A percentile compares a stretch with the other conserved stretches of the same genome.
phyloP scores from a whole-genome alignment of 2,888 invertebrate genomes.

The Acholoe squamosa region DNA sequence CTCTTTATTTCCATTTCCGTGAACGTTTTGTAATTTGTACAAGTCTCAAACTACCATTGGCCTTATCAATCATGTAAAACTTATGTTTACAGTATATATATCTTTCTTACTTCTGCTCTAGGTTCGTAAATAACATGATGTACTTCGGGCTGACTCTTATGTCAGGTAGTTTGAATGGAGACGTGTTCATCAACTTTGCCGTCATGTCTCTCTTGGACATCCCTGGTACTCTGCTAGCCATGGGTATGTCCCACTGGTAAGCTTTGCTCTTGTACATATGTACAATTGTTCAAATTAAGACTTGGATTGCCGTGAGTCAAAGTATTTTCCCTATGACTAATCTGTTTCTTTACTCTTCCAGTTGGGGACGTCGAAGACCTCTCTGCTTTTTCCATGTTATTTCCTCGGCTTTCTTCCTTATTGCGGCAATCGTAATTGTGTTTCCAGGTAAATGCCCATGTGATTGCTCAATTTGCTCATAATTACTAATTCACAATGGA shows the following conservation, averaged over 20 bases:
- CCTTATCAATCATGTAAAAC: too few species aligned
- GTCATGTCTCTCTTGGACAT: not conserved
- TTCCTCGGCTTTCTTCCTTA: not conserved
- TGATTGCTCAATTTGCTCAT: too few species aligned
- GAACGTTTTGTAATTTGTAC: too few species aligned
- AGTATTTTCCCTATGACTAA: too few species aligned
- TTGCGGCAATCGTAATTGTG: not conserved
- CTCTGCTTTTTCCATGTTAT: not conserved
- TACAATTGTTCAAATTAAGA: not conserved
- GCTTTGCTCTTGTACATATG: not conserved
- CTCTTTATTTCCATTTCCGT: too few species aligned
- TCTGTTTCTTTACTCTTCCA: not conserved
- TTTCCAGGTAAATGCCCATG: not conserved
- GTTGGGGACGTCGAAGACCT: not conserved
- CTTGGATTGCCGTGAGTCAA: not conserved
- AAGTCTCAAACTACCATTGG: too few species aligned
- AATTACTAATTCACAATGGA: too few species aligned
- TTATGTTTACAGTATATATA: too few species aligned
- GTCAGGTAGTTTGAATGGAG: not conserved
- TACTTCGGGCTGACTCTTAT: not conserved
- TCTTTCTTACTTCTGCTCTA: not conserved
- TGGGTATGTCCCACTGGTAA: not conserved
- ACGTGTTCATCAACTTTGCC: not conserved
- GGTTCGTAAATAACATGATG: conserved; percentile 6
- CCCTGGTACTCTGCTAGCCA: not conserved